Conservation (phyloP, 2,797 vertebrate genomes). For the Chrysocyon brachyurus region DNA sequence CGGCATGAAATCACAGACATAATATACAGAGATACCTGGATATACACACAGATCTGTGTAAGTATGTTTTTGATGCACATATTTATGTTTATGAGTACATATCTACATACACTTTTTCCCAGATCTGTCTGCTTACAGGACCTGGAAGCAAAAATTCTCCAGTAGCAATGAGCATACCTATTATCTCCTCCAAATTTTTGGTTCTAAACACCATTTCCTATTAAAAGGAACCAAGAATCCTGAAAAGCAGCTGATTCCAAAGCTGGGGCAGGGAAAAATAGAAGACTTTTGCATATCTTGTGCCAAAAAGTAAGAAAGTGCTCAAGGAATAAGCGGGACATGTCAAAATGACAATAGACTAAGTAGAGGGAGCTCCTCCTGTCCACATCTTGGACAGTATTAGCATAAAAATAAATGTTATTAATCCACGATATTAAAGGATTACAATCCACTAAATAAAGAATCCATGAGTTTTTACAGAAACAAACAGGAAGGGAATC, state of each 20-base stretch:
- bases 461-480: neutral
- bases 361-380: neutral
- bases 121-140: neutral
- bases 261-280: neutral
- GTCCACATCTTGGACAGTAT: neutral
- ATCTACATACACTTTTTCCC: neutral
- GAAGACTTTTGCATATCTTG: neutral
- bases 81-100: neutral
- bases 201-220: conserved; percentile 3
- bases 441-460: neutral
- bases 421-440: neutral
- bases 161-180: neutral
- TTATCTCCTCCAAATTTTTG: neutral
- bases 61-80: neutral
- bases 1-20: neutral
- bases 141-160: neutral
- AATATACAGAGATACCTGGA: neutral
- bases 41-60: too few species aligned
- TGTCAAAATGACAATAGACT: neutral
- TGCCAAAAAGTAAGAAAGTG: neutral
- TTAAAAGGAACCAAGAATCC: neutral
- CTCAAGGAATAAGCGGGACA: neutral
- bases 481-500: neutral
- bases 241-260: neutral
- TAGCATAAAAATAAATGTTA: neutral